Base-by-base conservation (phyloP, 2,113 vertebrate genomes). In the Dromaius novaehollandiae region DNA sequence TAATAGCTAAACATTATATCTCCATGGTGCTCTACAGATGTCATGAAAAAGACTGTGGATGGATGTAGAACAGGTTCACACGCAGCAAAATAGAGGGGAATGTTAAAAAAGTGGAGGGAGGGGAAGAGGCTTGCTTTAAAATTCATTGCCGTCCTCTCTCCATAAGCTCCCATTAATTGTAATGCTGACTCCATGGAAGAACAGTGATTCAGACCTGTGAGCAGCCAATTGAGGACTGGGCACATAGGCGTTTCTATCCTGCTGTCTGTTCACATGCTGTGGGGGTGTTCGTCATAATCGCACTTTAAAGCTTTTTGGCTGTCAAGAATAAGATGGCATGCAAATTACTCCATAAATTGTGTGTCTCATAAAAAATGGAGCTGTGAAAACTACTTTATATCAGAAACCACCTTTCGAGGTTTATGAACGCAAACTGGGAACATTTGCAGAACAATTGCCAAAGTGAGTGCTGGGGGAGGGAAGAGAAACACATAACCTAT, bases 291-390 rank as follows among this genome's bases (percentile, higher is more conserved):
- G 51, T 91, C 64, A 69, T 73, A 88, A 93, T 50, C 61, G 68
- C n/a, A 48, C 64, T 95, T 89, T 63, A 94, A 82, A 86, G 34
- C 4, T 74, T 88, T 83, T 70, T 84, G 40, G 7, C 55, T 88
- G 58, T 64, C 69, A 87, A 30, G 71, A 80, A 69, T 44, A 76
- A 82, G 30, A 84, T 36, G 5, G 18, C 22, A 87, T 60, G 58
- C 24, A 93, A 93, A 96, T 90, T 84, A 76, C 82, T 36, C 48
- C 1, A 9, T 91, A 82, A 96, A 91, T 63, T 76, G 42, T 42
- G 13, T 26, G 56, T 58, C n/a, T n/a, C 21, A 34, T 82, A 61
- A 95, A 95, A 95, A 86, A 76, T 38, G 18, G 13, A 89, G 30
- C 53, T 79, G n/a, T 3, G 12, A 81, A 93, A 93, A 44, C 2